These are phyloP conservation scores for Rana temporaria DNA, from an alignment of 2,113 vertebrate species.

Conservation along the genomic window DNA sequence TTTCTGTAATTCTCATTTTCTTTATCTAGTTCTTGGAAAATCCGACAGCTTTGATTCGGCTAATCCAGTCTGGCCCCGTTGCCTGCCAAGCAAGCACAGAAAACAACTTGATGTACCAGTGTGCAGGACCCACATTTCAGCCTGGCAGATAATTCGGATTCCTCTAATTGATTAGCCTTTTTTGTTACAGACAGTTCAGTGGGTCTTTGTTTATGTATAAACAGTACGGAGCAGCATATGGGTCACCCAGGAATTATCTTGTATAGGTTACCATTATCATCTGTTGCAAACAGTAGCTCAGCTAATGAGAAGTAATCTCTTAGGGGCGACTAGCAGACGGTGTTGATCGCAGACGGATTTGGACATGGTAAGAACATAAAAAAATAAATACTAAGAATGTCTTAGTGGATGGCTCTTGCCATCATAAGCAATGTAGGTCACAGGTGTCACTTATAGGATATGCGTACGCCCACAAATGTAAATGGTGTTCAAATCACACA, in stretches of 20 bases:
- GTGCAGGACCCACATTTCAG: neutral
- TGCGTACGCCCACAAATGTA: no score
- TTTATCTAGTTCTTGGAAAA: neutral
- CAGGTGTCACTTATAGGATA: no score
- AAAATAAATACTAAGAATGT: neutral
- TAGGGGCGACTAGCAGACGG: neutral
- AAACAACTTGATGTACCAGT: neutral
- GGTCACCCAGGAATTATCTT: conserved; percentile 15
- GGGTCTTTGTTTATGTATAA: conserved; percentile 17
- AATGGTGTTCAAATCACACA: no score
- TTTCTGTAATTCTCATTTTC: no score
- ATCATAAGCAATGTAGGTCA: no score
- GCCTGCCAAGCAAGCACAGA: neutral
- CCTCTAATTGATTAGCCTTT: conserved; percentile 15
- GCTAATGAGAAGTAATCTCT: conserved; percentile 24
- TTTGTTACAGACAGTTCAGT: neutral
- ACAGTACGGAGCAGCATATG: conserved; percentile 7
- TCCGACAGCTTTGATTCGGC: neutral
- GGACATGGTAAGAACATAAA: neutral
- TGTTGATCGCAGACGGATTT: neutral
- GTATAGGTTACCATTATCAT: neutral
- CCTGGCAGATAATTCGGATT: no score
- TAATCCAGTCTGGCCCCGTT: neutral
- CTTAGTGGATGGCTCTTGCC: neutral
- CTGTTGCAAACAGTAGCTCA: conserved; percentile 8